A percentile compares a stretch with the other conserved stretches of the same genome.
phyloP scores from a whole-genome alignment of 2,113 vertebrate species.

The Rhinichthys klamathensis region DNA sequence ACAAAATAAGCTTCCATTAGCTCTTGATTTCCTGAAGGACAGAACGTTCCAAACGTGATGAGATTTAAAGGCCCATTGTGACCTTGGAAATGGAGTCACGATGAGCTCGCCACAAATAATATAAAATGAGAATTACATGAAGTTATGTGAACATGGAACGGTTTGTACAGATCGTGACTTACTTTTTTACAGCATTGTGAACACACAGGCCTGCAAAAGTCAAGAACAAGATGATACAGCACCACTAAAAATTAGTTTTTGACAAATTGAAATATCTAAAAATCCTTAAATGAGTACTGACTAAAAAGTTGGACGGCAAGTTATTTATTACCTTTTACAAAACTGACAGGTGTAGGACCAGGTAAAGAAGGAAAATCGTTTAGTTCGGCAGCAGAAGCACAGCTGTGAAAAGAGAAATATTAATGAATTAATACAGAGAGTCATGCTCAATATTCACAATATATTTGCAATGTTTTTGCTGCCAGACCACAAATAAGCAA shows the following conservation, averaged over 20 bases:
- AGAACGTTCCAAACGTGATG: neutral
- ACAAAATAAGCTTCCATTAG: neutral
- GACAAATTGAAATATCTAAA: neutral
- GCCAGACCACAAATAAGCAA: neutral
- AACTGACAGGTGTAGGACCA: conserved; percentile 99
- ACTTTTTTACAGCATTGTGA: conserved; percentile 99
- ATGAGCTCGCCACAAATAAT: neutral
- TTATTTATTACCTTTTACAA: conserved; percentile 90
- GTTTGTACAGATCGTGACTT: conserved; percentile 58
- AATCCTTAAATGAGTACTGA: neutral
- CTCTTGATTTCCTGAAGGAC: neutral
- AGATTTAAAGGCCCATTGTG: neutral
- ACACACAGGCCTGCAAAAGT: conserved; percentile 88
- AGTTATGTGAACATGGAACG: neutral
- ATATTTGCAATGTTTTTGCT: neutral
- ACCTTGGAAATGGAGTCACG: neutral
- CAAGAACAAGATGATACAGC: neutral
- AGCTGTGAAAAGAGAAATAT: conserved; percentile 75
- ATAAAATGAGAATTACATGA: neutral
- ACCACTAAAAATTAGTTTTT: neutral
- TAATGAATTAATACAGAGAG: neutral
- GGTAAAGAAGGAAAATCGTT: conserved; percentile 97
- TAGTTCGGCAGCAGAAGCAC: conserved; percentile 97
- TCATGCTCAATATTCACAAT: neutral
- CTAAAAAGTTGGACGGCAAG: too few species aligned